Conservation (phyloP, 2,888 invertebrate genomes). For the Eristalinus aeneus region DNA sequence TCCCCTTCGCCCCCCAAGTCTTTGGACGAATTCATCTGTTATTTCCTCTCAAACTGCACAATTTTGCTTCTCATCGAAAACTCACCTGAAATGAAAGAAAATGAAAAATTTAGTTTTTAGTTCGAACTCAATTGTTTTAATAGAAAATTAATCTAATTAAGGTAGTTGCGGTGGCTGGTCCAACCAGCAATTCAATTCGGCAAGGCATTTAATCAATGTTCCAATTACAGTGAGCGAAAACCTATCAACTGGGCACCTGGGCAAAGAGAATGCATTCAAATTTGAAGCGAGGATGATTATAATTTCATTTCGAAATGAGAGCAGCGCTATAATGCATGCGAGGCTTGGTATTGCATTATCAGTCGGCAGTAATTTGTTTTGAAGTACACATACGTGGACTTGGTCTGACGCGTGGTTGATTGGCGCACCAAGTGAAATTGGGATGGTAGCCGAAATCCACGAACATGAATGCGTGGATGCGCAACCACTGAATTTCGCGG, state of each 20-base stretch:
- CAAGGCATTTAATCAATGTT: background rate
- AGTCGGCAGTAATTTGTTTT: no score
- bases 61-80: background rate
- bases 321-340: background rate
- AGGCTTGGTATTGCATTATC: no score
- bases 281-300: background rate
- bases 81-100: slow-evolving; percentile 1
- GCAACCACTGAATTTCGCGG: no score
- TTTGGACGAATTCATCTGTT: background rate
- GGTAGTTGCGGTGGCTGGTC: background rate
- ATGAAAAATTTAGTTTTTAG: background rate
- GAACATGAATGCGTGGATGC: no score
- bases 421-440: no score
- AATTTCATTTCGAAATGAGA: background rate
- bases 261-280: background rate
- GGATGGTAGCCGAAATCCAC: no score
- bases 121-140: background rate
- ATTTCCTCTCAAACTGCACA: background rate
- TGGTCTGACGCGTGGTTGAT: no score
- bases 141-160: background rate
- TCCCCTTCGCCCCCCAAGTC: no score
- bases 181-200: no score
- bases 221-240: background rate
- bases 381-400: no score
- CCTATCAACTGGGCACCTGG: background rate